These are phyloP conservation scores for Halcyon chelicuti DNA, from an alignment of 2,797 vertebrate genomes.

Conservation along the genomic window DNA sequence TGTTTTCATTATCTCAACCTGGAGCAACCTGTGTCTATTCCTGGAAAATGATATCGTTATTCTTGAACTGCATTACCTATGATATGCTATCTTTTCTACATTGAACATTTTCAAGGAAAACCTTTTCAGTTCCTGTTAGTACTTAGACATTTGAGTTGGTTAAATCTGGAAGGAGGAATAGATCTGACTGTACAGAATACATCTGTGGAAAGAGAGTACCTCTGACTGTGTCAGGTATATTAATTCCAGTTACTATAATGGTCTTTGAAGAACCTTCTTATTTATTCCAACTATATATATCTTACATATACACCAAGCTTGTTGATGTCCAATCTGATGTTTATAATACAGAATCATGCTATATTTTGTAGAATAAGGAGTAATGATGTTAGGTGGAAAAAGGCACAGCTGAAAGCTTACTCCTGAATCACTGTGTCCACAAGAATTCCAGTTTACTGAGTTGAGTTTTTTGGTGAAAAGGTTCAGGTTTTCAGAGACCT, in stretches of 20 bases:
- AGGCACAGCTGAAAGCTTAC: background rate
- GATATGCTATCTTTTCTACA: background rate
- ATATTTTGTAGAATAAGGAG: background rate
- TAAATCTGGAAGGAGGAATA: background rate
- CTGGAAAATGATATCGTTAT: constrained; percentile 30
- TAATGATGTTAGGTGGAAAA: background rate
- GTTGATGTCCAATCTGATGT: background rate
- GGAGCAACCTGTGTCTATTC: constrained; percentile 15
- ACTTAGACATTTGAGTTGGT: background rate
- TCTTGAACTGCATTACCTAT: background rate
- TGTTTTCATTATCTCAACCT: constrained; percentile 37
- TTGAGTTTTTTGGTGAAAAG: background rate
- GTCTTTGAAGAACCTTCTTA: background rate
- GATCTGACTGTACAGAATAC: no score
- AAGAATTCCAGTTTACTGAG: background rate
- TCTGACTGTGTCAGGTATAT: background rate
- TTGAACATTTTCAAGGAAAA: background rate
- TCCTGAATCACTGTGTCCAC: background rate
- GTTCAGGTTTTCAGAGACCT: background rate
- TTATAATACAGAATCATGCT: background rate
- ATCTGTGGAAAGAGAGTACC: no score
- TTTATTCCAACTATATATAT: background rate
- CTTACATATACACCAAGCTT: background rate
- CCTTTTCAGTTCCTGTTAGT: background rate
- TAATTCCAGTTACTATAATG: background rate